Base-by-base conservation (phyloP, 64 coral and sea anemone species). In the Porites lutea region DNA sequence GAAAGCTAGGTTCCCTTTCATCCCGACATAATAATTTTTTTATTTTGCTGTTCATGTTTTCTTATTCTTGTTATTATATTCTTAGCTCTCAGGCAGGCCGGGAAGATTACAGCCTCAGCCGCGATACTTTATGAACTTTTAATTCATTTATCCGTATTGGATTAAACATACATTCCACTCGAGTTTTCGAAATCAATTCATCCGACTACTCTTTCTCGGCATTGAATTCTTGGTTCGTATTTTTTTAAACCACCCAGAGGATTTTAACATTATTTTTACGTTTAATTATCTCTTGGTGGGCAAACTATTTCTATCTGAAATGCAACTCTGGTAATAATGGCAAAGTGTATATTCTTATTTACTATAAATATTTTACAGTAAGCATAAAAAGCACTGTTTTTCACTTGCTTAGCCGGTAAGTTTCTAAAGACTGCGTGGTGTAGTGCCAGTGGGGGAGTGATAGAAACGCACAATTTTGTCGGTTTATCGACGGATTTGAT, bases 111-210 rank as follows among this genome's bases (percentile, higher is more conserved):
- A 71, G 15, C 51, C 8, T 15, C 49, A 50, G 73, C 51, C 15
- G 49, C 51, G 8, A 46, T 76, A 76, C 49, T 18, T 51, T 15
- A n/a, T 76, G 16, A 50, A 76, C 51, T 76, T 18, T n/a, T 76
- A 76, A 52, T 76, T 76, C 51, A 76, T 76, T 76, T 48, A 76
- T 76, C 46, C 15, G 19, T n/a, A 15, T 16, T 76, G 18, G 73
- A 76, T 76, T 76, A n/a, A 7, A 57, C 12, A 6, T 57, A 12
- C 73, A 76, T 76, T 51, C 45, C 46, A 76, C 46, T 76, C 51
- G 46, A 51, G 13, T 37, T 37, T 37, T 37, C 27, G 27, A 76
- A 50, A 50, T 8, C 43, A 49, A 76, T 48, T 75, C 46, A 51
- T 50, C 13, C 13, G 51, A 49, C 54, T 57, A 8, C 19, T 76